Evolutionary conservation across 2,113 vertebrate genomes (phyloP), one percentile per base, ranked within the genome.

Genomic region (Ailurus styani): DNA sequence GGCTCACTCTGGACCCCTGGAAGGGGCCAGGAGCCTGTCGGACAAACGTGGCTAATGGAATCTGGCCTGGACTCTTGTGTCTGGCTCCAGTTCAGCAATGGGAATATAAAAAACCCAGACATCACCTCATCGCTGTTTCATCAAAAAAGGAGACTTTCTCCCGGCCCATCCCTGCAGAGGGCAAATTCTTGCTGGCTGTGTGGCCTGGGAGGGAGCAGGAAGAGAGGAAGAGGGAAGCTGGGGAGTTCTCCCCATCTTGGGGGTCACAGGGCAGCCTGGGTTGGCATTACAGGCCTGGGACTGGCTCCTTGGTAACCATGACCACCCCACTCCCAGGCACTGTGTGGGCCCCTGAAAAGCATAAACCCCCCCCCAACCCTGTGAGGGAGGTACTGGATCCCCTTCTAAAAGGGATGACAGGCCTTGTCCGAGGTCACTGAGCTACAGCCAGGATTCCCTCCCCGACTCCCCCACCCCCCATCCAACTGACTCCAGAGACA

Each of bases 91-190:
- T 70, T 98, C 98, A 97, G 94, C 88, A 40, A 47, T 21, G 70
- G 83, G 86, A 90, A 97, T 96, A 98, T 97, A 97, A 97, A 97
- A 98, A 98, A 85, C 68, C 97, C 97, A 98, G 98, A 98, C 98
- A 98, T 98, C 97, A 98, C 97, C 97, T 98, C 98, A 98, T 94
- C 45, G 87, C 98, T 98, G 94, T 94, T 96, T 98, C 97, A 98
- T 98, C 98, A 97, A 77, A 96, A 98, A 92, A 85, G 70, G 82
- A 97, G 96, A 93, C 77, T 95, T 90, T 96, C 94, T 97, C 47
- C 50, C 94, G 54, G 92, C 47, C 72, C n/a, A 83, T 81, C 70
- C 70, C 93, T 25, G 42, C 85, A 90, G 81, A 96, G 97, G 97
- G 90, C 94, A 85, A 90, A 88, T 45, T 78, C 84, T 64, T 96